phyloP scores from a whole-genome alignment of 2,797 vertebrate species.

The Chloroceryle inda region DNA sequence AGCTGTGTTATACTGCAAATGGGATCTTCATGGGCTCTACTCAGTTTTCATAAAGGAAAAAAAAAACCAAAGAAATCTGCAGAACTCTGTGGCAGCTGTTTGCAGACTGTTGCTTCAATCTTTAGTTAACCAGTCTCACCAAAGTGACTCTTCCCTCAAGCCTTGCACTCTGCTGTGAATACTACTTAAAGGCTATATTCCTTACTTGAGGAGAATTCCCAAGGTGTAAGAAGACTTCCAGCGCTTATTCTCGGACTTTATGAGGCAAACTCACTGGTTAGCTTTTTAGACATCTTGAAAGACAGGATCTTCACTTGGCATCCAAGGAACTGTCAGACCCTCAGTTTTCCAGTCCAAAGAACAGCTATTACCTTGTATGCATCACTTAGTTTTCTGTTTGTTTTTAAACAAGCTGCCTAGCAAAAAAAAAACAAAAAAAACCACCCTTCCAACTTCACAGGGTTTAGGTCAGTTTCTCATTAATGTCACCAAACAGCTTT shows the following conservation, averaged over 20 bases:
- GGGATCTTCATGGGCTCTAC: background rate
- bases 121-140: background rate
- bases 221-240: background rate
- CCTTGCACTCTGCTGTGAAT: background rate
- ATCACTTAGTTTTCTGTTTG: background rate
- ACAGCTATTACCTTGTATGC: background rate
- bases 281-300: background rate
- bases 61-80: background rate
- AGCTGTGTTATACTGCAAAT: background rate
- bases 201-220: background rate
- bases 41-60: background rate
- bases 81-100: background rate
- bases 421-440: background rate
- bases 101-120: background rate
- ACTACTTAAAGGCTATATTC: background rate
- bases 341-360: background rate
- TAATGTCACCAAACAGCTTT: background rate
- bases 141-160: background rate
- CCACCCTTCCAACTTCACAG: background rate
- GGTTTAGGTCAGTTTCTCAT: background rate
- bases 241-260: background rate
- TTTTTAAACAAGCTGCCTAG: background rate
- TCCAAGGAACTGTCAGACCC: background rate
- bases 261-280: background rate
- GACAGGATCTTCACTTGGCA: background rate